Base-by-base conservation (phyloP, 2,888 invertebrate genomes). In the Caenorhabditis sp. region DNA sequence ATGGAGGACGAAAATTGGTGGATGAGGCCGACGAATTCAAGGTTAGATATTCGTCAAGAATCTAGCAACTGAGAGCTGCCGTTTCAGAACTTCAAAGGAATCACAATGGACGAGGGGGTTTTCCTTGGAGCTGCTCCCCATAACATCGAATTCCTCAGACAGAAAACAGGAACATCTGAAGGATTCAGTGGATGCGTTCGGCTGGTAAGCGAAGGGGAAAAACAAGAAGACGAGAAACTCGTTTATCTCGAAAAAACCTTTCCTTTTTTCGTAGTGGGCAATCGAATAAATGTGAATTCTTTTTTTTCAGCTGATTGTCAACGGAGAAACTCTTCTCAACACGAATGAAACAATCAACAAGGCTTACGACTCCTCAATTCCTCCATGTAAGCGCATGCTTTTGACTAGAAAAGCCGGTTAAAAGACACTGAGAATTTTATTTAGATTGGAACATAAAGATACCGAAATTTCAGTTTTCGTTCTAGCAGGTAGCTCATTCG, bases 51-150 rank as follows among this genome's bases (percentile, higher is more conserved):
- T 31, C 22, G 2, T 59, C 12, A 1, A n/a, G n/a, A n/a, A n/a
- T n/a, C n/a, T n/a, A n/a, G n/a, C n/a, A n/a, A n/a, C n/a, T n/a
- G n/a, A n/a, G n/a, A n/a, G n/a, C n/a, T n/a, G n/a, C 26, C 14
- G 16, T 80, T 88, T 26, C 69, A 88, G 85, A 82, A 84, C 69
- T 89, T 84, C 84, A 89, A 88, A 73, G 89, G 89, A 22, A 89
- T 89, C 59, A 82, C 87, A 12, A 86, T 88, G 79, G 86, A 86
- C 26, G 85, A 88, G 38, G 87, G 87, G 0, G 85, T 89, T 1
- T 89, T 85, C 81, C 51, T 89, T n/a, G 89, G 89, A 7, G 87
- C 86, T 26, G 87, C 82, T 16, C 89, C 89, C 24, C 73, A 82
- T 49, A 82, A 88, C 56, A 82, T 87, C 28, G 85, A 86, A 31